Evolutionary conservation across 1,140 invertebrate species (phyloP), one percentile per base, ranked within the genome.

Genomic region (Brachionus plicatilis): DNA sequence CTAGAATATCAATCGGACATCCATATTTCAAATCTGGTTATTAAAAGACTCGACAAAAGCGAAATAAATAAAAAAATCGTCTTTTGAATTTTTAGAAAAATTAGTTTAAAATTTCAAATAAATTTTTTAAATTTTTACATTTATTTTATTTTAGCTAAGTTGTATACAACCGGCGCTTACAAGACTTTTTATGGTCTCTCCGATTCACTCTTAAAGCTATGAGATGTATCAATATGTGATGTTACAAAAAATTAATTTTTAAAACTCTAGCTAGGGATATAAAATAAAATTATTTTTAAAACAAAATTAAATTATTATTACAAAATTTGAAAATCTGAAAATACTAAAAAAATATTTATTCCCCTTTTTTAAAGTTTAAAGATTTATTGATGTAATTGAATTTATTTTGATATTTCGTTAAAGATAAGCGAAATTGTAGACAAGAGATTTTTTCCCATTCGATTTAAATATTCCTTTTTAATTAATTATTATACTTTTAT

Each of bases 171-270:
- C 24, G 79, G 79, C 14, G 79, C 79, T 6, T 82, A 82, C 29
- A 82, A 82, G 41, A 82, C 79, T 9, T 82, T 82, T 37, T 82
- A 65, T 47, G 79, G 79, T 41, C 41, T 82, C 7, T 82, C 79
- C 33, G 79, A 82, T 45, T 60, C 79, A 41, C 37, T 65, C 33
- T 68, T 82, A 65, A 82, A 82, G 60, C n/a, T 76, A 43, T 72
- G n/a, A 72, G 17, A 60, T 60, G 53, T 24, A 47, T 47, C 45
- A 37, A 37, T 2, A 37, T 37, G 33, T 37, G 33, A 37, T 37
- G 33, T 37, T 37, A 37, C 33, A 37, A 7, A 37, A 37, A 47
- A 47, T 47, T 47, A 14, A 47, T 47, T 47, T 37, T 37, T 37
- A 6, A 37, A 37, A 37, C 5, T 37, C 33, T 37, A 37, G 6